A percentile compares a stretch with the other conserved stretches of the same genome.
phyloP scores from a whole-genome alignment of 2,888 invertebrate species.

The Diogma glabrata region DNA sequence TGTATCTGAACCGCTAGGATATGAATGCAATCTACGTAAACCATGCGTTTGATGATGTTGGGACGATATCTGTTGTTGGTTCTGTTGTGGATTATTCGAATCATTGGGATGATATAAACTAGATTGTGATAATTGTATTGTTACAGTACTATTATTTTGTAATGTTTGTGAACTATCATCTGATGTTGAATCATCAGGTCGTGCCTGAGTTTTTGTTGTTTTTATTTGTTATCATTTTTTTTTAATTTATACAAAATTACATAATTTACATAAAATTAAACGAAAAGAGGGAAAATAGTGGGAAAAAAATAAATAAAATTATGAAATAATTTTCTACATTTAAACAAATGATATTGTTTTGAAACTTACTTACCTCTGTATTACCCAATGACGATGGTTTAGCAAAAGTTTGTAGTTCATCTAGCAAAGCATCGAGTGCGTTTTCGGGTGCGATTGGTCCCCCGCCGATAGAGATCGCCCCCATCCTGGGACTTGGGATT shows the following conservation, averaged over 20 bases:
- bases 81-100: slow-evolving; percentile 2
- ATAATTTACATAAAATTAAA: too few relatives aligned
- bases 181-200: slow-evolving; percentile 36
- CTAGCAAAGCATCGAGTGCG: slow-evolving; percentile 95
- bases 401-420: slow-evolving; percentile 82
- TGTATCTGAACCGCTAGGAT: slow-evolving; percentile 75
- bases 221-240: slow-evolving; percentile 2
- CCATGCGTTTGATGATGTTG: slow-evolving; percentile 37
- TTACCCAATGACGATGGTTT: slow-evolving; percentile 42
- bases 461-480: slow-evolving; percentile 46
- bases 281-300: too few relatives aligned
- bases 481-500: slow-evolving; percentile 51
- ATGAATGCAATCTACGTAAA: slow-evolving; percentile 67
- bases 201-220: slow-evolving; percentile 23
- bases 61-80: slow-evolving; percentile 37
- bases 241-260: slow-evolving; percentile 5
- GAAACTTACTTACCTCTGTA: slow-evolving; percentile 14
- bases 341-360: too few relatives aligned
- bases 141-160: slow-evolving; percentile 31
- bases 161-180: slow-evolving; percentile 37
- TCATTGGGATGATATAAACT: slow-evolving; percentile 25
- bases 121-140: slow-evolving; percentile 36
- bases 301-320: slow-evolving; percentile 5
- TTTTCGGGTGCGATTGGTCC: slow-evolving; percentile 58
- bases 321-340: not conserved